phyloP scores from a whole-genome alignment of 2,888 invertebrate species.

The Andrena bucephala region DNA sequence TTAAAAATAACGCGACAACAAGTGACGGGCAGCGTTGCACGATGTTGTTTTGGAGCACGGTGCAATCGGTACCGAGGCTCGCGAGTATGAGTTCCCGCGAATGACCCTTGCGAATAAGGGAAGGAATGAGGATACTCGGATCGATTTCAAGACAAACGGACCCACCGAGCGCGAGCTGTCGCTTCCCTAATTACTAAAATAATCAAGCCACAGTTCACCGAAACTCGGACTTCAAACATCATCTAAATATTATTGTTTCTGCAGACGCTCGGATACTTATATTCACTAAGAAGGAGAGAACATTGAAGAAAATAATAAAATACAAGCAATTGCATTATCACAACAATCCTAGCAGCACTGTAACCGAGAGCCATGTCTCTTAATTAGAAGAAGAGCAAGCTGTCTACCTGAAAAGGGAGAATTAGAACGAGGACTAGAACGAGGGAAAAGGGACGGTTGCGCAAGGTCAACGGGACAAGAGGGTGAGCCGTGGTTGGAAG shows the following conservation, averaged over 20 bases:
- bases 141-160: too few species aligned
- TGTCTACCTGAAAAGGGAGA: too few species aligned
- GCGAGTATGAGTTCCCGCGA: not conserved
- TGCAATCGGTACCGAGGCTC: not conserved
- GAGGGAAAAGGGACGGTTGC: not conserved
- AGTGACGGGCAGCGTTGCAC: not conserved
- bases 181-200: too few species aligned
- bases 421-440: not conserved
- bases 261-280: too few species aligned
- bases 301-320: not conserved
- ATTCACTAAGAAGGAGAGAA: too few species aligned
- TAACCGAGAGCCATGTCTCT: too few species aligned
- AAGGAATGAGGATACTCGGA: not conserved
- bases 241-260: too few species aligned
- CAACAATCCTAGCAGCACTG: not conserved
- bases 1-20: conserved; percentile 50
- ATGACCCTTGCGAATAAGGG: not conserved
- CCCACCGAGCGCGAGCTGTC: too few species aligned
- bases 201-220: too few species aligned
- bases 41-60: conserved; percentile 11
- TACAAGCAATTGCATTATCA: not conserved
- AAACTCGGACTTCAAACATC: too few species aligned
- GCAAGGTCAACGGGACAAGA: conserved; percentile 9
- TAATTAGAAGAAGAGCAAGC: too few species aligned
- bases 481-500: not conserved